Evolutionary conservation across 2,797 vertebrate species (phyloP), one percentile per base, ranked within the genome.

Genomic region (Dallia pectoralis): DNA sequence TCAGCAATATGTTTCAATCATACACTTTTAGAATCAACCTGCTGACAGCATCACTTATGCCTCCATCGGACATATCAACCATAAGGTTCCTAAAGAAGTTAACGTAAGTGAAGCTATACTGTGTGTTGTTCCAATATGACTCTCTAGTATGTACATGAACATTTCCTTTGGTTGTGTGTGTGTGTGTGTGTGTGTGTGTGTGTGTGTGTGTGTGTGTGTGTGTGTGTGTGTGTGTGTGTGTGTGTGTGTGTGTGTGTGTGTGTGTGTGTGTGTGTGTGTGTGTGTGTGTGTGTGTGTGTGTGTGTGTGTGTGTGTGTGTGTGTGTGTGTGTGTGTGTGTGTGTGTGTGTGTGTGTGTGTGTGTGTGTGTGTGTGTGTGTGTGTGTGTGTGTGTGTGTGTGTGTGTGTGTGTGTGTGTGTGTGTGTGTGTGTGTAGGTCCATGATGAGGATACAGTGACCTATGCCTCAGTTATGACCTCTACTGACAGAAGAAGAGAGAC

Each of bases 41-140:
- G 64, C 19, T 22, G 64, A 67, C n/a, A 19, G 64, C 11, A 67
- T 67, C 64, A 67, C 64, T 19, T 67, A 67, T 67, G 33, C 64
- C 18, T 67, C 64, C 36, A 67, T 67, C 18, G 19, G 11, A 8
- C 64, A 40, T n/a, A 25, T 33, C 64, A 25, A 15, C 9, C 9
- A 12, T 7, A 36, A 67, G 1, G 1, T 9, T 1, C 18, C 33
- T 44, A 19, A 19, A 0, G n/a, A 12, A 44, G 32, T 40, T 6
- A 1, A n/a, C 16, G 64, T 67, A 44, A 67, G 64, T 67, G 33
- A 25, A n/a, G 32, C 36, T 22, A 9, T 9, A 63, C 61, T 18
- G 22, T 16, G 30, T 16, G 30, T 30, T 16, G 29, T 30, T 15
- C 30, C 14, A 4, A 5, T 63, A 18, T 63, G 0, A 2, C 63